Conservation (phyloP, 1,140 invertebrate genomes). For the Nymphalis io region DNA sequence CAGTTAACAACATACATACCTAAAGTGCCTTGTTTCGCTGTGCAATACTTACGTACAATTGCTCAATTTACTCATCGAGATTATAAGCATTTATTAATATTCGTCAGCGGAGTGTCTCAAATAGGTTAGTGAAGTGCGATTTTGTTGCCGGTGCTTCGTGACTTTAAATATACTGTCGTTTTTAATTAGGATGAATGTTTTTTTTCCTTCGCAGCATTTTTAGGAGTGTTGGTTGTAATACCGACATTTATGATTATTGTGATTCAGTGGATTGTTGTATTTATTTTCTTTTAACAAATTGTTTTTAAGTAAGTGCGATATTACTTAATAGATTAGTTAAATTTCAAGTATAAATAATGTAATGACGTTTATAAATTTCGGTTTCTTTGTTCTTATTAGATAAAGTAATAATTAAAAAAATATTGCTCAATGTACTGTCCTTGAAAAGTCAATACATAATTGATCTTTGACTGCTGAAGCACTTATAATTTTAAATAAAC, state of each 20-base stretch:
- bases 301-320: neutral
- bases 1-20: neutral
- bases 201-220: neutral
- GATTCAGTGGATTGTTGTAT: neutral
- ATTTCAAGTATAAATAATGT: neutral
- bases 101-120: neutral
- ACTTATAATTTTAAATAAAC: neutral
- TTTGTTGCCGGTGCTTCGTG: neutral
- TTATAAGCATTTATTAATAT: slow-evolving; percentile 31
- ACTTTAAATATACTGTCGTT: neutral
- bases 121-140: slow-evolving; percentile 4
- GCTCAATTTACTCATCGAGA: slow-evolving; percentile 46
- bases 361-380: neutral
- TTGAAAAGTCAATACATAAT: too few species aligned
- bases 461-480: neutral
- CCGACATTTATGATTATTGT: neutral
- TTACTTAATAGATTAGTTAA: neutral
- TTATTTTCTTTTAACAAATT: neutral
- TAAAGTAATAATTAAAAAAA: neutral
- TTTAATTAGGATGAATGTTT: slow-evolving; percentile 1
- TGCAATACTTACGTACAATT: slow-evolving; percentile 24
- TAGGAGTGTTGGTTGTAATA: too few species aligned
- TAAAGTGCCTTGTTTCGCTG: slow-evolving; percentile 2
- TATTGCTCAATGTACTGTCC: neutral
- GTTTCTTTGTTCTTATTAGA: slow-evolving; percentile 5